Evolutionary conservation across 2,113 vertebrate genomes (phyloP).

Genomic region (Entelurus aequoreus): DNA sequence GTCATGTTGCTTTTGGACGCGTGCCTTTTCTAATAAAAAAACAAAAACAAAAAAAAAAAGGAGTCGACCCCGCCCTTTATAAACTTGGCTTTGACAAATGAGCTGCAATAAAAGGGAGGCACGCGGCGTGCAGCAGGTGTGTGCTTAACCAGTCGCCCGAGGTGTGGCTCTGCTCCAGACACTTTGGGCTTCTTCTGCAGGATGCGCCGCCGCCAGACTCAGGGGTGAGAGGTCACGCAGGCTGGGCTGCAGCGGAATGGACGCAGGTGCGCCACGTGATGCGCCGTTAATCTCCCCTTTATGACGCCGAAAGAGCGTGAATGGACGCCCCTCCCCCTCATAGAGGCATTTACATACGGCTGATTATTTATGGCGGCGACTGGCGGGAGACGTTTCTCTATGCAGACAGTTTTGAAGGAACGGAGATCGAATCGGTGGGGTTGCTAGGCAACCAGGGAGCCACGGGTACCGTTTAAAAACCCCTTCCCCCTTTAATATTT

Average conservation of each 20-base stretch:
- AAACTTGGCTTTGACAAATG: too few species aligned
- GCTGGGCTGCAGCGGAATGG: slow-evolving; percentile 58
- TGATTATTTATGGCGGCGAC: slow-evolving; percentile 10
- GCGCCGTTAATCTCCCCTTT: slow-evolving; percentile 67
- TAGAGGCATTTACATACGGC: slow-evolving; percentile 46
- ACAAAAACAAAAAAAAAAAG: slow-evolving; percentile 17
- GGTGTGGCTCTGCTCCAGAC: slow-evolving; percentile 17
- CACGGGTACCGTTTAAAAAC: too few species aligned
- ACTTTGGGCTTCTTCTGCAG: slow-evolving; percentile 48
- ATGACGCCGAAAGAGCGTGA: slow-evolving; percentile 63
- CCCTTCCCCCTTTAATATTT: too few species aligned
- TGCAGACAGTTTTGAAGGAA: too few species aligned
- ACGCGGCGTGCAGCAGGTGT: slow-evolving; percentile 68
- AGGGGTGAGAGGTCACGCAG: slow-evolving; percentile 44
- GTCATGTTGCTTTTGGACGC: too few species aligned
- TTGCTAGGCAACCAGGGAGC: too few species aligned
- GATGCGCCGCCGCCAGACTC: slow-evolving; percentile 44
- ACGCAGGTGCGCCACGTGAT: slow-evolving; percentile 65
- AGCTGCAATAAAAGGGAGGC: slow-evolving; percentile 51
- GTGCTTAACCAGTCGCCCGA: slow-evolving; percentile 63
- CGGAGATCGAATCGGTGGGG: too few species aligned
- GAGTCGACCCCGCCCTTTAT: too few species aligned
- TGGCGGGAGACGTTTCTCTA: too few species aligned
- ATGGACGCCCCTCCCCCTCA: slow-evolving; percentile 51
- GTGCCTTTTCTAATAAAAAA: too few species aligned